Evolutionary conservation across 2,888 invertebrate genomes (phyloP).

Genomic region (Quadroppia sp.): DNA sequence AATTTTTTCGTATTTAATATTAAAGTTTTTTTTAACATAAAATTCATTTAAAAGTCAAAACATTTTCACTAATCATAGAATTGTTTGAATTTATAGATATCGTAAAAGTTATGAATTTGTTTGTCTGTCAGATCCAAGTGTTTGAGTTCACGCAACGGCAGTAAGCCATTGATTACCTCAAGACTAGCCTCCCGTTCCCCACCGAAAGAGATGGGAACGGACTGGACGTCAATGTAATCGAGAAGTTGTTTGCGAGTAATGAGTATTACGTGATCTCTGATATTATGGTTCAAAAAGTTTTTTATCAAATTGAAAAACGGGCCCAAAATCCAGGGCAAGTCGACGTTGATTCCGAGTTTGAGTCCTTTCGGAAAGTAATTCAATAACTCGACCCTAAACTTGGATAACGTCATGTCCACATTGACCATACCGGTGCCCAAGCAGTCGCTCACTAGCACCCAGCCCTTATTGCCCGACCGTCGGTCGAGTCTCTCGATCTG

Average conservation of each 20-base stretch:
- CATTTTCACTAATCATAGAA: no score
- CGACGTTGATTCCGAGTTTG: not conserved
- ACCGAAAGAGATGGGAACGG: slow-evolving; percentile 3
- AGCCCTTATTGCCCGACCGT: slow-evolving; percentile 33
- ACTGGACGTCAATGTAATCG: not conserved
- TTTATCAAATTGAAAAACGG: slow-evolving; percentile 1
- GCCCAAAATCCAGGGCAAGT: slow-evolving; percentile 34
- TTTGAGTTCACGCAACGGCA: slow-evolving; percentile 5
- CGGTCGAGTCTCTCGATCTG: slow-evolving; percentile 34
- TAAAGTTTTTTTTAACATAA: not conserved
- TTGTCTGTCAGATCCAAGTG: slow-evolving; percentile 34
- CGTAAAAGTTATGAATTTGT: slow-evolving; percentile 22
- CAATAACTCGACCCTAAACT: slow-evolving; percentile 4
- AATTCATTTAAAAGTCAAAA: not conserved
- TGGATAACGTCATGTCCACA: slow-evolving; percentile 21
- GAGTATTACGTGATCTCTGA: not conserved
- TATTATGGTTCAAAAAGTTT: not conserved
- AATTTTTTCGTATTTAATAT: no score
- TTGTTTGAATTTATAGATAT: not conserved
- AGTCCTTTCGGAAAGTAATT: slow-evolving; percentile 31
- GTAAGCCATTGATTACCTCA: not conserved
- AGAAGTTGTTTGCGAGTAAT: not conserved
- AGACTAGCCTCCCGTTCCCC: not conserved
- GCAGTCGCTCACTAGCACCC: slow-evolving; percentile 21
- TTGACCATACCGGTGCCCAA: slow-evolving; percentile 9